Percentiles rank a stretch among this genome's conserved stretches.
Evolutionary conservation across 2,888 invertebrate genomes (phyloP).

Genomic region (Nemurella pictetii): DNA sequence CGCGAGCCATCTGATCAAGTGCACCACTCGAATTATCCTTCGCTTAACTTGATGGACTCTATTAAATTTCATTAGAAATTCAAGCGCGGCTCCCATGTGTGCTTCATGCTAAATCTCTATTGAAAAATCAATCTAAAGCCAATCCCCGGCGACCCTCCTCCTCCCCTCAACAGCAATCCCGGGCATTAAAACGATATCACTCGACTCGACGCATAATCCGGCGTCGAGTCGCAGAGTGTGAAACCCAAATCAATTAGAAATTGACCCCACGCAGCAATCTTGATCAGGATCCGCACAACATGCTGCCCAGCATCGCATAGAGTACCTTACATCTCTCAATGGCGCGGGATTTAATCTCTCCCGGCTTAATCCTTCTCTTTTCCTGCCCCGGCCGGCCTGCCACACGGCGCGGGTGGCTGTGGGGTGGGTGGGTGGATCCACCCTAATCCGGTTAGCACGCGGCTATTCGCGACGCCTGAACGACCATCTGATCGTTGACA

Average conservation of each 20-base stretch:
- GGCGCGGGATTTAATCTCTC: slow-evolving; percentile 34
- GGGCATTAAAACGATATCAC: slow-evolving; percentile 23
- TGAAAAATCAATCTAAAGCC: not conserved
- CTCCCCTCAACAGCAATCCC: not conserved
- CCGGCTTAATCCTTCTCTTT: slow-evolving; percentile 32
- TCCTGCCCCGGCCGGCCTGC: not conserved
- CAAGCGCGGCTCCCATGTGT: not conserved
- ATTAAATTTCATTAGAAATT: not conserved
- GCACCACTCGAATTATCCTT: no score
- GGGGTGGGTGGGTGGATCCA: slow-evolving; percentile 14
- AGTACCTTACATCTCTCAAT: not conserved
- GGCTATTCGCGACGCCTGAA: slow-evolving; percentile 33
- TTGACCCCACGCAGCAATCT: slow-evolving; percentile 13
- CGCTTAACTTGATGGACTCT: not conserved
- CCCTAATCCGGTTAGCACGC: slow-evolving; percentile 38
- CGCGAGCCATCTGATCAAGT: no score
- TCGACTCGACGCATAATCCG: not conserved
- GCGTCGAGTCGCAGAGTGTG: slow-evolving; percentile 12
- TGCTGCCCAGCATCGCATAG: no score
- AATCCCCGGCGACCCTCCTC: not conserved
- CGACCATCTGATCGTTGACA: slow-evolving; percentile 38
- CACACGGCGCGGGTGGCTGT: slow-evolving; percentile 9
- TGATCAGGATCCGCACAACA: not conserved
- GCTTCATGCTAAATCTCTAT: not conserved
- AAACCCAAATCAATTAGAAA: slow-evolving; percentile 29